These are phyloP conservation scores for Chionodraco myersi DNA, from an alignment of 2,113 vertebrate genomes.

Conservation along the genomic window DNA sequence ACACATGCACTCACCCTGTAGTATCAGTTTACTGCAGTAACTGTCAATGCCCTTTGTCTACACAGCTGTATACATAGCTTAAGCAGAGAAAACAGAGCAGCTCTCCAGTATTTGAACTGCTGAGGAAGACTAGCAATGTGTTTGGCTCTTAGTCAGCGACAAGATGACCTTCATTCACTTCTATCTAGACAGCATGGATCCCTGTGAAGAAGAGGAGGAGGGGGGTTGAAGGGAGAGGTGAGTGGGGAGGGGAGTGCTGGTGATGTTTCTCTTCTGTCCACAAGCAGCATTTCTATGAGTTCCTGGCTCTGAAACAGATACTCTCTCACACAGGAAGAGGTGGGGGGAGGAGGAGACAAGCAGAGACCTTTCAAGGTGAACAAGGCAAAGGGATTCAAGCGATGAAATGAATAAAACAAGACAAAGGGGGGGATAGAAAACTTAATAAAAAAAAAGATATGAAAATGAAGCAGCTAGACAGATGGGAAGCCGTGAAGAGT, in stretches of 20 bases:
- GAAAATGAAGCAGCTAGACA: constrained; percentile 22
- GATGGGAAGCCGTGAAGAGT: constrained; percentile 10
- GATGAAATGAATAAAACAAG: constrained; percentile 2
- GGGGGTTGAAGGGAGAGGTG: background rate
- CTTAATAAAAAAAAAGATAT: constrained; percentile 25
- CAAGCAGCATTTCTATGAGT: constrained; percentile 46
- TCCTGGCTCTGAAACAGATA: constrained; percentile 70
- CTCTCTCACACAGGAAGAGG: constrained; percentile 50
- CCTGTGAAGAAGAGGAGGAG: constrained; percentile 47
- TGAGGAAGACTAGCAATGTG: constrained; percentile 47
- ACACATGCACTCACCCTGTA: constrained; percentile 8
- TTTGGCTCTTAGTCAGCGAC: constrained; percentile 65
- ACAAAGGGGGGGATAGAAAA: constrained; percentile 8
- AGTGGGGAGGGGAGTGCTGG: background rate
- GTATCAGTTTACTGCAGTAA: constrained; percentile 43
- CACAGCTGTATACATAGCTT: constrained; percentile 65
- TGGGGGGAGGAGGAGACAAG: constrained; percentile 3
- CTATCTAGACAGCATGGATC: constrained; percentile 57
- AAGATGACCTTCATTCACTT: constrained; percentile 74
- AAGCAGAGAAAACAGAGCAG: constrained; percentile 47
- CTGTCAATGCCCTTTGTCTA: constrained; percentile 43
- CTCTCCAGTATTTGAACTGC: constrained; percentile 56
- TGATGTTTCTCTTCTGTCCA: constrained; percentile 59
- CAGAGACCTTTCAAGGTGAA: constrained; percentile 66
- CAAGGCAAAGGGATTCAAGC: constrained; percentile 31